A percentile compares a stretch with the other conserved stretches of the same genome.
phyloP scores from a whole-genome alignment of 2,888 invertebrate species.

The Latheticus oryzae region DNA sequence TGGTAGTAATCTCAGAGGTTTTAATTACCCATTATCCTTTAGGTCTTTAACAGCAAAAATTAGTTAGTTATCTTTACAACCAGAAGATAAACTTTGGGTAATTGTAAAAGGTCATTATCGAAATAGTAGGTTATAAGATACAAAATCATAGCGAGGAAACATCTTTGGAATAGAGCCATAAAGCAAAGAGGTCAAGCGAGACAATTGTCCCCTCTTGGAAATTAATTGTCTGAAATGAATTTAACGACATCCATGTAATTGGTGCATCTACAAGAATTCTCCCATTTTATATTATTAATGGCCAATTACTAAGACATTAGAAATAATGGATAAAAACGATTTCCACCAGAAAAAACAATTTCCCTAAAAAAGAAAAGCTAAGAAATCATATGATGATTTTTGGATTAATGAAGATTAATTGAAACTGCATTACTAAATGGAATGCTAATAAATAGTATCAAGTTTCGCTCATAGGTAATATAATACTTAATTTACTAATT shows the following conservation, averaged over 20 bases:
- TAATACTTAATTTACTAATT: constrained; percentile 13
- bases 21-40: constrained; percentile 11
- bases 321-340: constrained; percentile 3
- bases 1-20: neutral
- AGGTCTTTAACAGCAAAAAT: neutral
- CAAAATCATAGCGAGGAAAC: constrained; percentile 29
- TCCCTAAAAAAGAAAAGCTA: no score
- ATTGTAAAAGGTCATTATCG: constrained; percentile 29
- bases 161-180: constrained; percentile 21
- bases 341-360: neutral
- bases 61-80: neutral
- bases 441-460: no score
- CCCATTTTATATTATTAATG: no score
- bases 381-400: no score
- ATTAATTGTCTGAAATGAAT: constrained; percentile 42
- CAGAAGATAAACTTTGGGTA: constrained; percentile 1
- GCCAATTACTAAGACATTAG: constrained; percentile 3
- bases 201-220: constrained; percentile 24
- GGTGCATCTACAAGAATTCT: constrained; percentile 12
- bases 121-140: constrained; percentile 32
- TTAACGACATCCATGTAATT: constrained; percentile 18
- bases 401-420: no score
- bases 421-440: no score
- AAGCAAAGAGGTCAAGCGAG: constrained; percentile 32
- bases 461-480: neutral